These are phyloP conservation scores for Tholera decimalis DNA, from an alignment of 2,888 invertebrate species.

Conservation along the genomic window DNA sequence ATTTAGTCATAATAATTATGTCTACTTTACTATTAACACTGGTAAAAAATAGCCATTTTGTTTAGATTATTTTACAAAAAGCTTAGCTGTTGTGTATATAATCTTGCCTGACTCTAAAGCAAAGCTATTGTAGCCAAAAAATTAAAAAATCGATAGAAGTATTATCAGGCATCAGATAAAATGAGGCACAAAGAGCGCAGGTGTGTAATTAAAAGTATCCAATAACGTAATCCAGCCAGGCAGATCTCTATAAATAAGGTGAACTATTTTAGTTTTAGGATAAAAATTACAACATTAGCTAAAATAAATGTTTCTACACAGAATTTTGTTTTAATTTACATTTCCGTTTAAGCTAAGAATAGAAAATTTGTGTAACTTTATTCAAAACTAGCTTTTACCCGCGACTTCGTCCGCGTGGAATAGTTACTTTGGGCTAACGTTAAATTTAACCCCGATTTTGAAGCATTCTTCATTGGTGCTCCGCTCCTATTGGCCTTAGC, in stretches of 20 bases:
- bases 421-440: no score
- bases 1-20: slow-evolving; percentile 4
- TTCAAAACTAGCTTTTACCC: no score
- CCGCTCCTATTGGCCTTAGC: no score
- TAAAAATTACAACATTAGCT: slow-evolving; percentile 33
- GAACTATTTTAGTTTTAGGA: slow-evolving; percentile 40
- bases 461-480: no score
- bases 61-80: background rate
- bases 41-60: slow-evolving; percentile 6
- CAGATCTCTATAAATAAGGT: slow-evolving; percentile 36
- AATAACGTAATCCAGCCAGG: slow-evolving; percentile 8
- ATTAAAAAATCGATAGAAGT: slow-evolving; percentile 2
- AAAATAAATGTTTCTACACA: slow-evolving; percentile 54
- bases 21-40: slow-evolving; percentile 8
- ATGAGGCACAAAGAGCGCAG: background rate
- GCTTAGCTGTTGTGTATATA: slow-evolving; percentile 13
- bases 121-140: slow-evolving; percentile 2
- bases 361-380: no score
- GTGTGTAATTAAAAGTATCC: slow-evolving; percentile 2
- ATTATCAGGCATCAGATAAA: background rate
- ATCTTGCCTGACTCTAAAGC: slow-evolving; percentile 20
- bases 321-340: slow-evolving; percentile 23
- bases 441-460: no score
- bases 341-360: background rate
- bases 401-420: no score